phyloP scores from a whole-genome alignment of 1,140 invertebrate species.

The Ylistrum balloti region DNA sequence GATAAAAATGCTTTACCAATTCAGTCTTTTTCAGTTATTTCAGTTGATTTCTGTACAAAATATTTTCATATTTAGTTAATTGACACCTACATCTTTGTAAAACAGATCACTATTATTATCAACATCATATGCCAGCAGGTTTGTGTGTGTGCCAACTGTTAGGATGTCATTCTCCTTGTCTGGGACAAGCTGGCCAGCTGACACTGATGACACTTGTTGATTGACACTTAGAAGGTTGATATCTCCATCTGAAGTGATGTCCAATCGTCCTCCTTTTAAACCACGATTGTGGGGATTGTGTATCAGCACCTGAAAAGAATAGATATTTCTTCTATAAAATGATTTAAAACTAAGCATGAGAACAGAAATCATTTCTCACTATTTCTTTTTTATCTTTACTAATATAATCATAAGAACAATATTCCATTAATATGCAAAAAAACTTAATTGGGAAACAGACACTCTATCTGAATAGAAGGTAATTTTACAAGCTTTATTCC shows the following conservation, averaged over 20 bases:
- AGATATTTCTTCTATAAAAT: slow-evolving; percentile 30
- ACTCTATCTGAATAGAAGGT: no score
- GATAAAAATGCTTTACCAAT: no score
- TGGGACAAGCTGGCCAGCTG: slow-evolving; percentile 86
- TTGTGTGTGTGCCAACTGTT: slow-evolving; percentile 91
- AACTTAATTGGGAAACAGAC: no score
- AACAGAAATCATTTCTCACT: no score
- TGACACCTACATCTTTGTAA: slow-evolving; percentile 90
- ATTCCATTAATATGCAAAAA: no score
- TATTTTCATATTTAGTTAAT: no score
- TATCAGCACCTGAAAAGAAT: slow-evolving; percentile 89
- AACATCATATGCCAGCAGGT: slow-evolving; percentile 95
- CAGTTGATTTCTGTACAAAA: no score
- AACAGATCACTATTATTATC: slow-evolving; percentile 96
- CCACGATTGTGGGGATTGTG: slow-evolving; percentile 88
- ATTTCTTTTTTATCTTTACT: no score
- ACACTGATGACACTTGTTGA: slow-evolving; percentile 89
- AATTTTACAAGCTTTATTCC: no score
- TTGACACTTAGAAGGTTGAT: slow-evolving; percentile 91
- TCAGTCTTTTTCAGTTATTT: no score
- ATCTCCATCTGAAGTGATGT: slow-evolving; percentile 86
- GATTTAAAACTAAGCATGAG: no score
- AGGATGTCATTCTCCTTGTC: slow-evolving; percentile 88
- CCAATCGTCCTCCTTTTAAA: slow-evolving; percentile 84
- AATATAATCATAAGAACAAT: no score